phyloP scores from a whole-genome alignment of 2,797 vertebrate species.

The Cirrhinus molitorella region DNA sequence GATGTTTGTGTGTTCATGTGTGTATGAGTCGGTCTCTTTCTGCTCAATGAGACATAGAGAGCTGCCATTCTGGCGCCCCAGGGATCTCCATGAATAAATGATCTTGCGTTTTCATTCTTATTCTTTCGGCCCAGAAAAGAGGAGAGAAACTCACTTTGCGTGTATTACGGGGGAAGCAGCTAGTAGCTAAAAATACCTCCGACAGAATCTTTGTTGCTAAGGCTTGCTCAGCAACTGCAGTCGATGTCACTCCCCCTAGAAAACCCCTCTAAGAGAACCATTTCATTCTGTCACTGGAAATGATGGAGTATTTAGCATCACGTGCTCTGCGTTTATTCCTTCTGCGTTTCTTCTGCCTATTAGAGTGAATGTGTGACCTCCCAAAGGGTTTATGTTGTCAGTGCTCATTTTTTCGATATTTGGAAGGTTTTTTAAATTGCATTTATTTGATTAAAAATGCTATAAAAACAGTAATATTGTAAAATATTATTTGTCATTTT shows the following conservation, averaged over 20 bases:
- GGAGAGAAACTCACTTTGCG: conserved; percentile 60
- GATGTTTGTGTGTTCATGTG: conserved; percentile 34
- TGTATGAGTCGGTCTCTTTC: conserved; percentile 24
- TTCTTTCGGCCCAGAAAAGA: conserved; percentile 65
- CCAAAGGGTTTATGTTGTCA: background rate
- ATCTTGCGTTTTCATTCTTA: conserved; percentile 62
- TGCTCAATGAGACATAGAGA: conserved; percentile 58
- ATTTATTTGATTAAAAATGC: background rate
- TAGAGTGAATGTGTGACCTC: background rate
- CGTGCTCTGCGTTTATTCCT: background rate
- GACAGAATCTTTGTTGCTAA: conserved; percentile 82
- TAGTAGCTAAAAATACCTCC: conserved; percentile 82
- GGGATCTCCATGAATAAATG: conserved; percentile 69
- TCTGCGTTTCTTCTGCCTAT: background rate
- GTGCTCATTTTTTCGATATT: background rate
- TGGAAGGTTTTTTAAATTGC: background rate
- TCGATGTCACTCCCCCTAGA: conserved; percentile 64
- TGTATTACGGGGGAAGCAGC: conserved; percentile 71
- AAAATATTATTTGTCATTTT: background rate
- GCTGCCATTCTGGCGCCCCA: conserved; percentile 42
- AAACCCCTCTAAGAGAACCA: conserved; percentile 39
- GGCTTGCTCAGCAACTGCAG: conserved; percentile 76
- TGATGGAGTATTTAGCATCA: conserved; percentile 19
- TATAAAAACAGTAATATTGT: background rate
- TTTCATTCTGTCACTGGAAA: background rate